Evolutionary conservation across 2,113 vertebrate genomes (phyloP), one percentile per base, ranked within the genome.

Genomic region (Oryzias celebensis): DNA sequence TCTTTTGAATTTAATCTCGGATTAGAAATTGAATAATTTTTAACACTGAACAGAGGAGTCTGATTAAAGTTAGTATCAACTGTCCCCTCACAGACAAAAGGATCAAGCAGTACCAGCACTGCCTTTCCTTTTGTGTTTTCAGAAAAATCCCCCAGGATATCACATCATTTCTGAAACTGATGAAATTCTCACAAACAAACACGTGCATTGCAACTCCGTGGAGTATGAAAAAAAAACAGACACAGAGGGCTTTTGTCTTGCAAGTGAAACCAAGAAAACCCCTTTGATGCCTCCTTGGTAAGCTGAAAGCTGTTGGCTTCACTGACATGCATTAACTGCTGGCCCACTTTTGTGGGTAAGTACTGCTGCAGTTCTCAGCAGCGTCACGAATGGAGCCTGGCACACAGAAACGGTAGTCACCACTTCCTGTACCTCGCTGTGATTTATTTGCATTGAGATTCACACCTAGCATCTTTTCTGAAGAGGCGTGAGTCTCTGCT

Each of bases 381-480:
- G 2, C 0, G 65, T 22, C 1, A 49, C 28, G 68, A 7, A 26
- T 23, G 28, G 42, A 26, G 36, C 55, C 60, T 52, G n/a, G 31
- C n/a, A 48, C 50, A 5, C 8, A 65, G 28, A 78, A n/a, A 65
- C 22, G 51, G 26, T 8, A 10, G 16, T 51, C 26, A 90, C 84
- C 85, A 84, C 89, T 90, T 92, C 88, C 89, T 87, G 82, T 81
- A 60, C 8, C 61, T 46, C 2, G 58, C 88, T 64, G 84, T 87
- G 90, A 91, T 91, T 91, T 91, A 84, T 80, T 75, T 62, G 46
- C 58, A 54, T 43, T 13, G 44, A 62, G 45, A 53, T 20, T 47
- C 8, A 54, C 63, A 58, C 53, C 18, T n/a, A 62, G 75, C 65
- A 81, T 79, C 60, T 4, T 55, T 41, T 58, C 3, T 59, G 54